Percentiles rank a stretch among this genome's conserved stretches.
These are phyloP conservation scores for Rutpela maculata DNA, from an alignment of 2,888 invertebrate species.

Conservation along the genomic window DNA sequence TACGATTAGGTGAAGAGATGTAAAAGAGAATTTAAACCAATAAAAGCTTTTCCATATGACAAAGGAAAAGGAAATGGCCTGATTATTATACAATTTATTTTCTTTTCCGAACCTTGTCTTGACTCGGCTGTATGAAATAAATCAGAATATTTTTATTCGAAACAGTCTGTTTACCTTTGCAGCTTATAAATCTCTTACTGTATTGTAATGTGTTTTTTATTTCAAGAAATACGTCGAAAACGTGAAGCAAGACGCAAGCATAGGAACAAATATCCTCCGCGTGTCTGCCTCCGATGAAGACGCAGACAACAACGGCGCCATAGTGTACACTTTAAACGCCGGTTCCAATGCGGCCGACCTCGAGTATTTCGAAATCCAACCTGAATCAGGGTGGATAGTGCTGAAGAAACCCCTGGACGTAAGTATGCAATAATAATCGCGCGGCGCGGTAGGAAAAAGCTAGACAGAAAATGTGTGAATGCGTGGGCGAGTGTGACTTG, in stretches of 20 bases:
- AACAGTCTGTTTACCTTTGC: not conserved
- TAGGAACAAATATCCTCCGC: constrained; percentile 94
- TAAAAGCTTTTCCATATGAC: not conserved
- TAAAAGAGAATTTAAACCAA: not conserved
- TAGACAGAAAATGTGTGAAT: constrained; percentile 56
- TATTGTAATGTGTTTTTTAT: constrained; percentile 45
- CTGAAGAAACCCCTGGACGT: constrained; percentile 96
- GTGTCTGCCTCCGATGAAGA: constrained; percentile 98
- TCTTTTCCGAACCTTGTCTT: not conserved
- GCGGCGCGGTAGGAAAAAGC: constrained; percentile 51
- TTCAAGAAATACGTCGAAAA: constrained; percentile 96
- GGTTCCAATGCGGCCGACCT: constrained; percentile 92
- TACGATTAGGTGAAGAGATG: not conserved
- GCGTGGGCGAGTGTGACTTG: constrained; percentile 51
- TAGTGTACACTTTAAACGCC: constrained; percentile 92
- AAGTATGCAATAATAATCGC: constrained; percentile 78
- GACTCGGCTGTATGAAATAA: too few relatives aligned
- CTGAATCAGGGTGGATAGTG: constrained; percentile 98
- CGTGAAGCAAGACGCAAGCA: constrained; percentile 97
- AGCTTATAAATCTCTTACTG: not conserved
- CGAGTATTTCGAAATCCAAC: constrained; percentile 97
- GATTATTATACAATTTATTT: not conserved
- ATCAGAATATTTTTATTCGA: too few relatives aligned
- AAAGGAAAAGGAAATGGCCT: not conserved
- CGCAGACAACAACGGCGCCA: constrained; percentile 97